phyloP scores from a whole-genome alignment of 2,888 invertebrate species.

The Sarcophaga rosellei region DNA sequence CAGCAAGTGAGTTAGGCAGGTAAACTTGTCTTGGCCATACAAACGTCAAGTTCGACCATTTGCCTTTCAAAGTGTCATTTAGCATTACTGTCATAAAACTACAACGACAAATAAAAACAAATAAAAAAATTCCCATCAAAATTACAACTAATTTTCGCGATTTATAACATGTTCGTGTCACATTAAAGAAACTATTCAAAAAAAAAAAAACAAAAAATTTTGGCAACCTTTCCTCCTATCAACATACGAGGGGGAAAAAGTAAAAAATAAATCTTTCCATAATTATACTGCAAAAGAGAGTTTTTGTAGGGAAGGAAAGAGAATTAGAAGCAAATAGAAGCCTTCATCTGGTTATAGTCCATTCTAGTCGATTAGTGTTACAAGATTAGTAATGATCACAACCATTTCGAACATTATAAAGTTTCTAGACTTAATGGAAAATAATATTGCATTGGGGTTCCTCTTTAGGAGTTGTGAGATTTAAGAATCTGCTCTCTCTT shows the following conservation, averaged over 20 bases:
- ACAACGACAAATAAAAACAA: neutral
- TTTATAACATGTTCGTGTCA: constrained; percentile 62
- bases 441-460: no score
- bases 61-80: constrained; percentile 48
- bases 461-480: no score
- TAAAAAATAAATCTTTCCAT: constrained; percentile 9
- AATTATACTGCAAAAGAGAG: constrained; percentile 41
- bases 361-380: no score
- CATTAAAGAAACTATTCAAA: constrained; percentile 14
- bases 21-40: neutral
- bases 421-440: no score
- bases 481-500: no score
- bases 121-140: neutral
- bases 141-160: constrained; percentile 52
- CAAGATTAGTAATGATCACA: no score
- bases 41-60: constrained; percentile 33
- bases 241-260: neutral
- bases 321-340: neutral
- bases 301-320: neutral
- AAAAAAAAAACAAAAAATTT: constrained; percentile 37
- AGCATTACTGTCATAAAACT: constrained; percentile 38
- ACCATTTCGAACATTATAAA: no score
- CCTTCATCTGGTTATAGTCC: no score
- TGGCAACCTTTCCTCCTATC: constrained; percentile 1
- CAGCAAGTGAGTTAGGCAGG: neutral